phyloP scores from a whole-genome alignment of 2,797 vertebrate genomes.

The Gastrophryne carolinensis region DNA sequence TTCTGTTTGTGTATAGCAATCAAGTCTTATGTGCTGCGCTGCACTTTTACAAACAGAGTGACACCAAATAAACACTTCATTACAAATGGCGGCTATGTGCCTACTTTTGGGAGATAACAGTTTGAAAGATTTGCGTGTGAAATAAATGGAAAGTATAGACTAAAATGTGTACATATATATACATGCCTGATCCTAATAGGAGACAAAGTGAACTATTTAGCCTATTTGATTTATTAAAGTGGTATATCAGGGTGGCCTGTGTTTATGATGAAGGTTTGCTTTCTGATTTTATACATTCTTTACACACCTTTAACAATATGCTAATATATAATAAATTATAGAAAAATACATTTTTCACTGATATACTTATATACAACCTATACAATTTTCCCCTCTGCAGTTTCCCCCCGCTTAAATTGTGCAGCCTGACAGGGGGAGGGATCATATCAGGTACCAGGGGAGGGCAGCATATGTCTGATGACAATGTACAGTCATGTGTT shows the following conservation, averaged over 20 bases:
- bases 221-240: background rate
- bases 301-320: too few relatives aligned
- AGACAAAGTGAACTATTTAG: background rate
- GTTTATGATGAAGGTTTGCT: background rate
- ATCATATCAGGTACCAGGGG: too few relatives aligned
- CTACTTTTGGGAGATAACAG: conserved; percentile 8
- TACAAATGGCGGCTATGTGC: background rate
- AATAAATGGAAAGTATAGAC: background rate
- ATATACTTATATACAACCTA: too few relatives aligned
- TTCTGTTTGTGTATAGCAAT: conserved; percentile 7
- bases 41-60: conserved; percentile 15
- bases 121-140: conserved; percentile 3
- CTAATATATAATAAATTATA: too few relatives aligned
- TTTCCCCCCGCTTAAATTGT: too few relatives aligned
- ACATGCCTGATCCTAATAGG: background rate
- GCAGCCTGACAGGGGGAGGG: too few relatives aligned
- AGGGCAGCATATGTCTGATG: too few relatives aligned
- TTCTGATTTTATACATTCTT: too few relatives aligned
- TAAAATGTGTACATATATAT: background rate
- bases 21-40: background rate
- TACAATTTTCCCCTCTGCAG: too few relatives aligned
- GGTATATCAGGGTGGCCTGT: background rate
- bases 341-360: too few relatives aligned
- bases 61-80: conserved; percentile 8
- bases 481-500: too few relatives aligned